phyloP scores from a whole-genome alignment of 23 tunicate species.

The Diplosoma virens region DNA sequence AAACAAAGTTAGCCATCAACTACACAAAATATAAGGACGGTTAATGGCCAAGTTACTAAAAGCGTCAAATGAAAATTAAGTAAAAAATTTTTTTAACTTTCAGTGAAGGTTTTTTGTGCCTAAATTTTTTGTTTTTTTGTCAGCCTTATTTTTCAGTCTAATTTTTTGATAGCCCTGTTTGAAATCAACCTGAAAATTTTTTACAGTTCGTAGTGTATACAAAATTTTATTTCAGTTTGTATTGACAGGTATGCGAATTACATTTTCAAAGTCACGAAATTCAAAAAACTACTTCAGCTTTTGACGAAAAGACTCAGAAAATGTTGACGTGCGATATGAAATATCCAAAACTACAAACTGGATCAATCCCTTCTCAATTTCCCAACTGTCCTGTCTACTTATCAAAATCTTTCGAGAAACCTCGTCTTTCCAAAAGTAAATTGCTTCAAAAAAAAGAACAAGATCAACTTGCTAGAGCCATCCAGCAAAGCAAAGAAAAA shows the following conservation, averaged over 20 bases:
- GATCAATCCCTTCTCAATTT: slow-evolving; percentile 15
- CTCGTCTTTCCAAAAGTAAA: background rate
- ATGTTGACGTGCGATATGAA: background rate
- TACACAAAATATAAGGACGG: too few relatives aligned
- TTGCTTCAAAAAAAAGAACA: slow-evolving; percentile 11
- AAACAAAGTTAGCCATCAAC: too few relatives aligned
- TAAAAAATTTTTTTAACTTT: too few relatives aligned
- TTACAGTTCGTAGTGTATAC: too few relatives aligned
- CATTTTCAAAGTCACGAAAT: slow-evolving; percentile 7
- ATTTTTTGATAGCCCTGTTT: too few relatives aligned
- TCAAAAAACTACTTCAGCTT: background rate
- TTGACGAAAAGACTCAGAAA: slow-evolving; percentile 6
- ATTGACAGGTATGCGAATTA: slow-evolving; percentile 17
- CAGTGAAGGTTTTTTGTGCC: too few relatives aligned
- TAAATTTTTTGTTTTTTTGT: too few relatives aligned
- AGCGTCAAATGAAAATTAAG: too few relatives aligned
- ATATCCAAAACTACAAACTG: background rate
- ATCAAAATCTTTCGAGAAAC: background rate
- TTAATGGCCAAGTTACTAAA: too few relatives aligned
- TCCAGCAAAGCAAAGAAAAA: slow-evolving; percentile 6
- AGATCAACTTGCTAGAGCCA: background rate
- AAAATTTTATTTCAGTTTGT: background rate
- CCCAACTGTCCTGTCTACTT: slow-evolving; percentile 18
- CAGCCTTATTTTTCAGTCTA: too few relatives aligned
- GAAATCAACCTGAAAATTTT: too few relatives aligned